A percentile compares a stretch with the other conserved stretches of the same genome.
Conservation (phyloP, 2,113 vertebrate species). For the Triplophysa tibetana region DNA sequence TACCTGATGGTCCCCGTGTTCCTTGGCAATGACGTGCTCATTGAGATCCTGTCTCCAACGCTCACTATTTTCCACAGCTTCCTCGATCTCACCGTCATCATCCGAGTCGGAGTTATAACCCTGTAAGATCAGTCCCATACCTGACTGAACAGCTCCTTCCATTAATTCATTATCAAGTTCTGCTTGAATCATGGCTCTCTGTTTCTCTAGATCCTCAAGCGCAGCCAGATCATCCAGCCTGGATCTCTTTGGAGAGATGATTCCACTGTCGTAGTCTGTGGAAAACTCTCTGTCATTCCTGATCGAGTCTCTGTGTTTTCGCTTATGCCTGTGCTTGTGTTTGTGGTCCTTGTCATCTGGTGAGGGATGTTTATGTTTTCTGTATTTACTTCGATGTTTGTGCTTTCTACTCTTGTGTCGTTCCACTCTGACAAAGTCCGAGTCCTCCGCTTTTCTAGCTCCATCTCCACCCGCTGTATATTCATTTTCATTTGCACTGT, state of each 20-base stretch:
- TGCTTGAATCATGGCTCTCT: slow-evolving; percentile 96
- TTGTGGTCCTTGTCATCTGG: slow-evolving; percentile 90
- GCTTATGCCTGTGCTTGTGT: slow-evolving; percentile 96
- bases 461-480: slow-evolving; percentile 85
- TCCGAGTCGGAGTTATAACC: slow-evolving; percentile 98
- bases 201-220: slow-evolving; percentile 96
- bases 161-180: slow-evolving; percentile 98
- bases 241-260: slow-evolving; percentile 87
- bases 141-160: slow-evolving; percentile 97
- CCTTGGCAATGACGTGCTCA: not conserved
- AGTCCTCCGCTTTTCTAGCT: slow-evolving; percentile 67
- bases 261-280: slow-evolving; percentile 73
- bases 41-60: slow-evolving; percentile 30
- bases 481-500: slow-evolving; percentile 92
- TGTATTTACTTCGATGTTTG: slow-evolving; percentile 97
- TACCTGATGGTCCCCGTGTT: not conserved
- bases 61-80: slow-evolving; percentile 81
- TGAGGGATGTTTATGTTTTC: slow-evolving; percentile 94
- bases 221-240: slow-evolving; percentile 94
- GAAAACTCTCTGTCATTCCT: slow-evolving; percentile 47
- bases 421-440: slow-evolving; percentile 74
- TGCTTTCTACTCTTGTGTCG: slow-evolving; percentile 98
- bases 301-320: slow-evolving; percentile 84
- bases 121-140: slow-evolving; percentile 97
- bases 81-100: slow-evolving; percentile 77